Conservation (phyloP, 2,888 invertebrate species). For the Cephus rjabovi region DNA sequence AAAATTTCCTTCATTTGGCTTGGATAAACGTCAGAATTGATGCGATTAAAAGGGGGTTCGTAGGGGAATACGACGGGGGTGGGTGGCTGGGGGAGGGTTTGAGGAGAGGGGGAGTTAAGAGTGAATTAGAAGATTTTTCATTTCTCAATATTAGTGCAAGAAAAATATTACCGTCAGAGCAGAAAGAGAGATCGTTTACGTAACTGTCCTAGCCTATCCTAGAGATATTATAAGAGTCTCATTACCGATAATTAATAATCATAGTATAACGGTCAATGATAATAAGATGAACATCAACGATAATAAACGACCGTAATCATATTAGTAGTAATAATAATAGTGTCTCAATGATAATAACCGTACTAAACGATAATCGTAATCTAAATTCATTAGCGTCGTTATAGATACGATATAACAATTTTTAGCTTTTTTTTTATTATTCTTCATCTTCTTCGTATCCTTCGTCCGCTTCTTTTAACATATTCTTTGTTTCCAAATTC, state of each 20-base stretch:
- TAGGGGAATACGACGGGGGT: not conserved
- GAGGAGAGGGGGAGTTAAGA: slow-evolving; percentile 5
- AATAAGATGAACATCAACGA: not conserved
- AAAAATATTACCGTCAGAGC: slow-evolving; percentile 35
- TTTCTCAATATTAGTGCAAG: slow-evolving; percentile 29
- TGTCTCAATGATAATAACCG: not conserved
- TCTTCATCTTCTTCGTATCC: not conserved
- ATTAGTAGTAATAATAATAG: slow-evolving; percentile 48
- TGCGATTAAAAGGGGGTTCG: not conserved
- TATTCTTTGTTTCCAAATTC: not conserved
- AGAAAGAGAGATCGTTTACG: slow-evolving; percentile 28
- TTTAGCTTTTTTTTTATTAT: not conserved
- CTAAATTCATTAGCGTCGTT: slow-evolving; percentile 38
- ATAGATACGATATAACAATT: slow-evolving; percentile 31
- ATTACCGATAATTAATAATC: slow-evolving; percentile 42
- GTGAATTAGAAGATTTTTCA: slow-evolving; percentile 10
- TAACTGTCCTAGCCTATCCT: slow-evolving; percentile 27
- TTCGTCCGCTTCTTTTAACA: not conserved
- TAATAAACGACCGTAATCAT: slow-evolving; percentile 33
- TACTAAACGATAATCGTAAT: not conserved
- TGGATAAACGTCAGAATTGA: slow-evolving; percentile 29
- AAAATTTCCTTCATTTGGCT: slow-evolving; percentile 25
- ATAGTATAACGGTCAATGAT: not conserved
- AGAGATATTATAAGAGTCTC: slow-evolving; percentile 51
- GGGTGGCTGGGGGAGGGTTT: slow-evolving; percentile 3